Percentiles rank a stretch among this genome's conserved stretches.
phyloP scores from a whole-genome alignment of 2,888 invertebrate species.

The Drepanosiphum platanoidis region DNA sequence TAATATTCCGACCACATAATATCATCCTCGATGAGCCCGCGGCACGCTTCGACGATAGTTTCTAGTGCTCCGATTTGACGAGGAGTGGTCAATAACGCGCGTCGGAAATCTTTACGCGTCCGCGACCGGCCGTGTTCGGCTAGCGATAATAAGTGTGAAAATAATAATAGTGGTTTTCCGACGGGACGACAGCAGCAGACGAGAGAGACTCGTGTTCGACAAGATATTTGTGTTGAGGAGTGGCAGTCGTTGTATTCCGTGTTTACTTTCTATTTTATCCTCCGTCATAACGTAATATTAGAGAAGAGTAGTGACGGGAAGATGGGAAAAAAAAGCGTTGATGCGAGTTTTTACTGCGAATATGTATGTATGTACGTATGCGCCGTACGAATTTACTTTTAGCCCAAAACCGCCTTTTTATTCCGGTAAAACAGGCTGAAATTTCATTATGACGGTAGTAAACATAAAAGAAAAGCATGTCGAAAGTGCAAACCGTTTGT shows the following conservation, averaged over 20 bases:
- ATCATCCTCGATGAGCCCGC: no score
- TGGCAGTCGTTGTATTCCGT: background rate
- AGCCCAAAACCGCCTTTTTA: constrained; percentile 13
- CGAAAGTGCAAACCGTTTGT: constrained; percentile 16
- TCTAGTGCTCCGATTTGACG: no score
- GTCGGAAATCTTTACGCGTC: no score
- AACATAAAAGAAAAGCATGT: constrained; percentile 24
- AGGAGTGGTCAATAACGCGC: no score
- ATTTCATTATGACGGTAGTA: constrained; percentile 27
- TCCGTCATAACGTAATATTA: background rate
- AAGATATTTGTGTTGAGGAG: background rate
- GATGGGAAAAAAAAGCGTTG: background rate
- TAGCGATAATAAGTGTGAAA: no score
- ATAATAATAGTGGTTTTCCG: no score
- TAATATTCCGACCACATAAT: no score
- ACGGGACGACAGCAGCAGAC: no score
- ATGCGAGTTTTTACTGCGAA: background rate
- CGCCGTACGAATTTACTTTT: background rate
- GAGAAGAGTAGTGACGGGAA: background rate
- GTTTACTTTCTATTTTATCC: background rate
- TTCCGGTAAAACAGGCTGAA: background rate
- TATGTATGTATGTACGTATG: no score
- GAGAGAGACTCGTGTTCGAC: background rate
- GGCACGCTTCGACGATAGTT: no score
- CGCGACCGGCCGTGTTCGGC: no score